A percentile compares a stretch with the other conserved stretches of the same genome.
These are phyloP conservation scores for Cheiracanthium punctorium DNA, from an alignment of 2,888 invertebrate species.

Conservation along the genomic window DNA sequence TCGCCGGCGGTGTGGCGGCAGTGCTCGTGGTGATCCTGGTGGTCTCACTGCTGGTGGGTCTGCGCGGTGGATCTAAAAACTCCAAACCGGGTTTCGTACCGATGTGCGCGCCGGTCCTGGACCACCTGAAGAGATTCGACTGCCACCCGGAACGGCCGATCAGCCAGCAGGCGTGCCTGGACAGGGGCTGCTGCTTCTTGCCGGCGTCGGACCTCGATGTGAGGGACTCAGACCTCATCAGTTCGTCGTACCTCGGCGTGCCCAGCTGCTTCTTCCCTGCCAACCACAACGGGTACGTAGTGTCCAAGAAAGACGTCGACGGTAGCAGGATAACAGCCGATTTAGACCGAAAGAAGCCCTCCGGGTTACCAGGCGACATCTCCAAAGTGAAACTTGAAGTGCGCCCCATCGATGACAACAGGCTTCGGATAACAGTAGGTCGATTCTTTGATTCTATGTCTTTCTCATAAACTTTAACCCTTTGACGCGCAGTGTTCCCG, in stretches of 20 bases:
- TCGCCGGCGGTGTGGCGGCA: background rate
- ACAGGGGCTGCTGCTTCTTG: slow-evolving; percentile 53
- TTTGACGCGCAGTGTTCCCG: too few species aligned
- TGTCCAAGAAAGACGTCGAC: background rate
- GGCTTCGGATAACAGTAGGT: slow-evolving; percentile 46
- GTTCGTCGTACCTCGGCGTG: slow-evolving; percentile 34
- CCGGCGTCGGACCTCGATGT: slow-evolving; percentile 21
- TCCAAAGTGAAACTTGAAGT: slow-evolving; percentile 27
- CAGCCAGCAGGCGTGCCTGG: slow-evolving; percentile 26
- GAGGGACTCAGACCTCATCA: slow-evolving; percentile 9
- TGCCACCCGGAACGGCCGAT: slow-evolving; percentile 64
- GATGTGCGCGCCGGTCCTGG: background rate
- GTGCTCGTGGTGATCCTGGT: background rate
- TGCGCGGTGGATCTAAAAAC: background rate
- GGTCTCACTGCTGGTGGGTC: background rate
- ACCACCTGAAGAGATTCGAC: slow-evolving; percentile 51
- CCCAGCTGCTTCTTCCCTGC: slow-evolving; percentile 61
- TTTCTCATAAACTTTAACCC: too few species aligned
- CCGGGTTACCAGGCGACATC: slow-evolving; percentile 57
- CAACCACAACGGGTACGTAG: slow-evolving; percentile 50
- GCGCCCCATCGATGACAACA: slow-evolving; percentile 33
- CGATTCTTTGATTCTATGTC: background rate
- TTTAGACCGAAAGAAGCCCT: slow-evolving; percentile 26
- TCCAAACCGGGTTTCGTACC: background rate
- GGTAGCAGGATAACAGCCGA: background rate